phyloP scores from a whole-genome alignment of 2,797 vertebrate genomes.

The Sus cebifrons region DNA sequence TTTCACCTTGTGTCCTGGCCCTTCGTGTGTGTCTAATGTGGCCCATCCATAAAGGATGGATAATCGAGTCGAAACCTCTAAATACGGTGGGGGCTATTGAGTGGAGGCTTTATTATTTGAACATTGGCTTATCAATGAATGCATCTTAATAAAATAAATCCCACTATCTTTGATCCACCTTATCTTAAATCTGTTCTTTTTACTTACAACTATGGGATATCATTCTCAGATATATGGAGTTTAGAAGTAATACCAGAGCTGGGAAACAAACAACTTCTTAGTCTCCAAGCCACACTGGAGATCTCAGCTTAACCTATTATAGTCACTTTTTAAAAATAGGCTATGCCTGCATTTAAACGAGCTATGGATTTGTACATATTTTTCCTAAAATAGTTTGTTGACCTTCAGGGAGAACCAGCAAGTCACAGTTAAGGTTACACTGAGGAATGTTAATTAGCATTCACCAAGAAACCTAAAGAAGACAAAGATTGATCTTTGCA shows the following conservation, averaged over 20 bases:
- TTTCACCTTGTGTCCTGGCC: neutral
- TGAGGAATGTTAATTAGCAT: constrained; percentile 74
- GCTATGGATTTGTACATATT: neutral
- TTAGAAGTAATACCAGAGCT: neutral
- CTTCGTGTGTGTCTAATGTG: neutral
- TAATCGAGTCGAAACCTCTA: neutral
- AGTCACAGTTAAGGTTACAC: constrained; percentile 55
- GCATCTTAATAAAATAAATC: neutral
- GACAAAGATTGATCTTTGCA: constrained; percentile 67
- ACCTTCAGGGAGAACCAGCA: constrained; percentile 66
- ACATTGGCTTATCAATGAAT: neutral
- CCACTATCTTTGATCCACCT: neutral
- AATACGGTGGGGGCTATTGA: neutral
- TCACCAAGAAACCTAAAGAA: constrained; percentile 55
- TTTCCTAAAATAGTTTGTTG: constrained; percentile 65
- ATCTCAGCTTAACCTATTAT: neutral
- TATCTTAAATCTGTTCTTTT: constrained; percentile 3
- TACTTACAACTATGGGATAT: neutral
- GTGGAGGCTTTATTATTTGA: neutral
- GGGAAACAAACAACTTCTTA: neutral
- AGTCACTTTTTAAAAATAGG: constrained; percentile 39
- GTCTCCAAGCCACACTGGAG: neutral
- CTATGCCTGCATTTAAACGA: constrained; percentile 5
- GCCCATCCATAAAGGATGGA: neutral
- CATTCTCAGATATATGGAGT: neutral